Evolutionary conservation across 2,797 vertebrate genomes (phyloP).

Genomic region (Babyrousa celebensis): DNA sequence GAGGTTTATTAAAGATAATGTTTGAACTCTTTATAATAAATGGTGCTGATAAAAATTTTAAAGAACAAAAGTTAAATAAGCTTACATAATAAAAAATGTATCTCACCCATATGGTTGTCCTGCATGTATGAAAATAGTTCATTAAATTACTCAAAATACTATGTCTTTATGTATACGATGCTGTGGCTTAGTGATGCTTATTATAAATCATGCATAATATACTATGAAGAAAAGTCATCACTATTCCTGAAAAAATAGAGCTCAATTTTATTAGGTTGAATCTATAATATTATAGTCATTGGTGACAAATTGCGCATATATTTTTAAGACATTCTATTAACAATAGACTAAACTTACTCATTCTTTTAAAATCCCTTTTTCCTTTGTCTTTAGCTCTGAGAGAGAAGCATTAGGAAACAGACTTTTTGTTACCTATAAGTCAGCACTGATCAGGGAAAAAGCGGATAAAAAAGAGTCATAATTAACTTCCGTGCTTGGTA

Average conservation of each 20-base stretch:
- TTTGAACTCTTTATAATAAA: slow-evolving; percentile 8
- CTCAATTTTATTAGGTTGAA: not conserved
- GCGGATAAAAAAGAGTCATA: not conserved
- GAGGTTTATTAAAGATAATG: slow-evolving; percentile 9
- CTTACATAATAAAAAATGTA: slow-evolving; percentile 24
- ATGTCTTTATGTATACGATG: not conserved
- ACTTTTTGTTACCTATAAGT: not conserved
- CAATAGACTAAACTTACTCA: not conserved
- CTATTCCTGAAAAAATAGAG: not conserved
- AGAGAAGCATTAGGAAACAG: not conserved
- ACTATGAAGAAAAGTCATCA: not conserved
- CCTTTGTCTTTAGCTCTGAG: not conserved
- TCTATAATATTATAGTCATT: not conserved
- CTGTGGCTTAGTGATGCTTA: not conserved
- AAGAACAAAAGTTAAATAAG: slow-evolving; percentile 11
- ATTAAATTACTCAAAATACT: slow-evolving; percentile 54
- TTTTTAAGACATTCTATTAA: not conserved
- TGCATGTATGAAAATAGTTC: not conserved
- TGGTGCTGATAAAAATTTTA: slow-evolving; percentile 42
- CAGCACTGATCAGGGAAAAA: not conserved
- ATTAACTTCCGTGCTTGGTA: not conserved
- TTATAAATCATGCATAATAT: not conserved
- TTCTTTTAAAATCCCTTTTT: not conserved
- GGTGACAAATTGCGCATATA: not conserved
- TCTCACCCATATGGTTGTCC: not conserved